Evolutionary conservation across 2,888 invertebrate genomes (phyloP).

Genomic region (Lepeophtheirus nordmannii): DNA sequence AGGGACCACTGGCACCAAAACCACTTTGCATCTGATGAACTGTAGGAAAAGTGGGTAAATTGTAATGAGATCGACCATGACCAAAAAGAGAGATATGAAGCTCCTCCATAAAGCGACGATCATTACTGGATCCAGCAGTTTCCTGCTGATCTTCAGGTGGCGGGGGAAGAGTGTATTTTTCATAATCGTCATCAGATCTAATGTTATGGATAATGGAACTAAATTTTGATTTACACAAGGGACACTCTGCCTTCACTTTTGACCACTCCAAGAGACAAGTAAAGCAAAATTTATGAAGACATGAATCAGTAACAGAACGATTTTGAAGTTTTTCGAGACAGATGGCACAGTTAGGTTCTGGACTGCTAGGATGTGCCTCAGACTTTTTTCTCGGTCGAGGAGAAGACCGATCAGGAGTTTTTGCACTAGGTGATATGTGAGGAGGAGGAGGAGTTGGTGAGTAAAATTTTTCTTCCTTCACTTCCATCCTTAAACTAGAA

Average conservation of each 20-base stretch:
- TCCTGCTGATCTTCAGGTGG: constrained; percentile 26
- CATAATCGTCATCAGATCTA: constrained; percentile 67
- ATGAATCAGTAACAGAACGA: constrained; percentile 78
- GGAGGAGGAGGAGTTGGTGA: too few relatives aligned
- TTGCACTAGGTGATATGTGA: too few relatives aligned
- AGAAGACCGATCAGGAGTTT: neutral
- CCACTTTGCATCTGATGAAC: neutral
- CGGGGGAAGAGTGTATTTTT: constrained; percentile 46
- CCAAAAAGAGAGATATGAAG: neutral
- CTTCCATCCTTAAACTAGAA: too few relatives aligned
- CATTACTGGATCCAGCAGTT: too few relatives aligned
- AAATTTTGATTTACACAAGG: constrained; percentile 80
- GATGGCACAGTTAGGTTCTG: constrained; percentile 79
- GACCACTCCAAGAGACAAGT: constrained; percentile 84
- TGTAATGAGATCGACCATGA: neutral
- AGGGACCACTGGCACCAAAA: neutral
- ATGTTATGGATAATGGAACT: constrained; percentile 84
- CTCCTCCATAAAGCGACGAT: constrained; percentile 7
- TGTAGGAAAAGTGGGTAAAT: neutral
- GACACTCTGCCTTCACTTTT: constrained; percentile 62
- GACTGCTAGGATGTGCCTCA: constrained; percentile 31
- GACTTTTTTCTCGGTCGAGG: neutral
- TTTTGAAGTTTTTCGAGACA: constrained; percentile 71
- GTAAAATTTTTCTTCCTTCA: too few relatives aligned
- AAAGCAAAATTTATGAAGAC: constrained; percentile 86